A percentile compares a stretch with the other conserved stretches of the same genome.
Conservation (phyloP, 92 coral and sea anemone genomes). For the Actinostola sp. region DNA sequence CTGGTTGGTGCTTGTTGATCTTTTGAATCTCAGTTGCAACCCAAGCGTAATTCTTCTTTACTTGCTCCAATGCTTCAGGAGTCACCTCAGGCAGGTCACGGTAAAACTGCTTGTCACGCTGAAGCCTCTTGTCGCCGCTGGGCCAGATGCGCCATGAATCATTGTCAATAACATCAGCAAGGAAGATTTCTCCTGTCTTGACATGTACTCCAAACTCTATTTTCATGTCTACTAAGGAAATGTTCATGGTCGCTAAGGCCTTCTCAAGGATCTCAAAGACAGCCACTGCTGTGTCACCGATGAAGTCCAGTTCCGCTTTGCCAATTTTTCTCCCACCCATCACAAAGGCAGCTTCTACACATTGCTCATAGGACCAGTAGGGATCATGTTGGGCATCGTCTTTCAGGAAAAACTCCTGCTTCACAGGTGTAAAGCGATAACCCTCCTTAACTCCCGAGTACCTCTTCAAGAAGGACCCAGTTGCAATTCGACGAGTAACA, state of each 20-base stretch:
- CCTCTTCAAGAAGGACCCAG: conserved; percentile 92
- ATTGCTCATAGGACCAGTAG: conserved; percentile 90
- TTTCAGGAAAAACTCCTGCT: conserved; percentile 89
- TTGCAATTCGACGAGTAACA: conserved; percentile 94
- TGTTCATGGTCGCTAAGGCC: conserved; percentile 89
- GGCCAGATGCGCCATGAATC: conserved; percentile 99
- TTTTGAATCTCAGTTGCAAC: conserved; percentile 88
- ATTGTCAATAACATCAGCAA: conserved; percentile 97
- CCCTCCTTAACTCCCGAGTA: conserved; percentile 95
- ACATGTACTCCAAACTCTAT: conserved; percentile 90
- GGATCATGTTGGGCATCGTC: conserved; percentile 99
- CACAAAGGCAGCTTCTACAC: conserved; percentile 85
- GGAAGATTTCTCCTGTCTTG: conserved; percentile 88
- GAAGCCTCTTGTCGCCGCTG: conserved; percentile 91
- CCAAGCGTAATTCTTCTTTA: conserved; percentile 94
- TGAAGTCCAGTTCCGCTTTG: conserved; percentile 79
- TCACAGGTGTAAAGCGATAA: conserved; percentile 89
- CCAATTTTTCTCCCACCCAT: conserved; percentile 91
- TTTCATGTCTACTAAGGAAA: conserved; percentile 95
- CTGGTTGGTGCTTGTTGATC: conserved; percentile 75
- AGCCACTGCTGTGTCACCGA: conserved; percentile 83
- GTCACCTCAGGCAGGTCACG: conserved; percentile 95
- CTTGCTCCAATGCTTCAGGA: conserved; percentile 88
- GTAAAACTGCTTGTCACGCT: conserved; percentile 98
- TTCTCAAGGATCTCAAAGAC: conserved; percentile 92